Percentiles rank a stretch among this genome's conserved stretches.
Evolutionary conservation across 2,113 vertebrate species (phyloP).

Genomic region (Tachuris rubrigastra): DNA sequence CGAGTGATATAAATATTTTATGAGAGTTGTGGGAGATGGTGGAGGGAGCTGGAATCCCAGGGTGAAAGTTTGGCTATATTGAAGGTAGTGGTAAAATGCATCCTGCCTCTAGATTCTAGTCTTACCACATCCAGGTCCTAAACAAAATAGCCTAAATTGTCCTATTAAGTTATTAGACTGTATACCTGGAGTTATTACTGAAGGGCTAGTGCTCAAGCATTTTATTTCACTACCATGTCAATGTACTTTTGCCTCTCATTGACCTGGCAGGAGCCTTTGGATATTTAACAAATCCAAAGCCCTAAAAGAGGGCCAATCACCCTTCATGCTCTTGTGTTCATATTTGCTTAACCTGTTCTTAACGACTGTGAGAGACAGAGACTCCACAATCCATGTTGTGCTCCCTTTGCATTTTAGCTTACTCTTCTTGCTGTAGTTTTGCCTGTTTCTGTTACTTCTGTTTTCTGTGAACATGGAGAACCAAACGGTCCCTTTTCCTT

Average conservation of each 20-base stretch:
- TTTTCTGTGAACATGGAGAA: rapidly evolving
- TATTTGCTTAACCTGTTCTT: background rate
- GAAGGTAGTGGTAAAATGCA: background rate
- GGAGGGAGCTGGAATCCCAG: background rate
- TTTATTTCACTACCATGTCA: background rate
- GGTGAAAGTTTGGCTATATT: background rate
- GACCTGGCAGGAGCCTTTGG: background rate
- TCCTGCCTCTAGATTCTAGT: background rate
- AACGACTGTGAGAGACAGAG: background rate
- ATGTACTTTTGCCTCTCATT: background rate
- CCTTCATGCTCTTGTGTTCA: background rate
- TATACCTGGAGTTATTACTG: background rate
- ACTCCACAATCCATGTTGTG: background rate
- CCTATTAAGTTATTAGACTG: background rate
- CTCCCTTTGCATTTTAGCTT: background rate
- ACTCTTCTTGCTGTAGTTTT: background rate
- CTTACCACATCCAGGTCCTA: background rate
- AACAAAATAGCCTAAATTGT: background rate
- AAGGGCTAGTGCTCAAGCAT: background rate
- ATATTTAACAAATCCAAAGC: background rate
- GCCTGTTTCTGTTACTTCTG: background rate
- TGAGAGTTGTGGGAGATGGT: background rate
- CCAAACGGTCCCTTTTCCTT: background rate
- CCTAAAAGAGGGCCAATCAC: background rate
- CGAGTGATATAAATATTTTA: background rate